Conservation (phyloP, 2,888 invertebrate genomes). For the Aporophyla nigra region DNA sequence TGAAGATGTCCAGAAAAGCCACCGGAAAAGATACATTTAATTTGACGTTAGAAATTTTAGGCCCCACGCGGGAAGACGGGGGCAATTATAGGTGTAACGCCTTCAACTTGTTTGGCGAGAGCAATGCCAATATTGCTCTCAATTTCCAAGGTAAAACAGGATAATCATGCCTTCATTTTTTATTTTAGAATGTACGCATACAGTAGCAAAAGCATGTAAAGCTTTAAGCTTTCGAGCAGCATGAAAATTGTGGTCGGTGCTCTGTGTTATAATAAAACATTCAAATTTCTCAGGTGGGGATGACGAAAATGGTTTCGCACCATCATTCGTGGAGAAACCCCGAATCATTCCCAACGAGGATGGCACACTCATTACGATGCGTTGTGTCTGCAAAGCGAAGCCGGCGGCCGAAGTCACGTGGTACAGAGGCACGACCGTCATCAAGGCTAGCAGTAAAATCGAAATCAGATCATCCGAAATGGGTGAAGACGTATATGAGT, state of each 20-base stretch:
- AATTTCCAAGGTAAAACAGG: slow-evolving; percentile 98
- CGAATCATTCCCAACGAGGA: slow-evolving; percentile 99
- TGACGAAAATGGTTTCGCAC: slow-evolving; percentile 97
- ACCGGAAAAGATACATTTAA: slow-evolving; percentile 97
- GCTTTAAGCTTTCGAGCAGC: slow-evolving; percentile 87
- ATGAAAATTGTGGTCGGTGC: slow-evolving; percentile 72
- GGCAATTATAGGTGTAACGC: slow-evolving; percentile 99
- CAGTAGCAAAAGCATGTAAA: slow-evolving; percentile 88
- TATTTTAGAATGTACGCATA: slow-evolving; percentile 86
- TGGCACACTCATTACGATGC: slow-evolving; percentile 99
- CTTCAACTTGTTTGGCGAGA: slow-evolving; percentile 99
- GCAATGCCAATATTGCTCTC: slow-evolving; percentile 99
- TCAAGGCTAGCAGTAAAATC: slow-evolving; percentile 96
- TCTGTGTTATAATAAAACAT: slow-evolving; percentile 59
- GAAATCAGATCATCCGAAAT: slow-evolving; percentile 94
- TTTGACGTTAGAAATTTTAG: slow-evolving; percentile 97
- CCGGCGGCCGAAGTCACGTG: slow-evolving; percentile 98
- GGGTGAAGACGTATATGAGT: slow-evolving; percentile 96
- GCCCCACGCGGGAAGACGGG: slow-evolving; percentile 98
- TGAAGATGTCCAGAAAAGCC: slow-evolving; percentile 97
- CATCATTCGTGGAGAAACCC: slow-evolving; percentile 99
- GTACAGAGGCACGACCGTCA: slow-evolving; percentile 97
- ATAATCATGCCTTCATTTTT: slow-evolving; percentile 61
- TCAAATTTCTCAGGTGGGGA: slow-evolving; percentile 94
- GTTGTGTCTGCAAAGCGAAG: slow-evolving; percentile 98